phyloP scores from a whole-genome alignment of 2,888 invertebrate genomes.

The Teleiodes luculella region DNA sequence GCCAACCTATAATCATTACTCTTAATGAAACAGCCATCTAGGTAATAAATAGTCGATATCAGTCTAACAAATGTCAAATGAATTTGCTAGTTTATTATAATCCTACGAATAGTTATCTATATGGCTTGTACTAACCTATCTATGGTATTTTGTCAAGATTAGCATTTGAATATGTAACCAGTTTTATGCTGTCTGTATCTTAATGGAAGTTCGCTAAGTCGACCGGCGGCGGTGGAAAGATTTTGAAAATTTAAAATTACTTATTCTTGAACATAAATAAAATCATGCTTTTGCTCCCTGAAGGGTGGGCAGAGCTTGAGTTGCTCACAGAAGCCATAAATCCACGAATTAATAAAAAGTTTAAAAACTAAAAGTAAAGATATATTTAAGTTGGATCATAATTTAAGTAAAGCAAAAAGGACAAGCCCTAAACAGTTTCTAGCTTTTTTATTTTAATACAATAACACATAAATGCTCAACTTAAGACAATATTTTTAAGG shows the following conservation, averaged over 20 bases:
- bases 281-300: too few species aligned
- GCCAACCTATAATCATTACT: slow-evolving; percentile 4
- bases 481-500: too few species aligned
- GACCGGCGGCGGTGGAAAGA: background rate
- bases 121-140: slow-evolving; percentile 8
- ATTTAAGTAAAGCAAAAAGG: too few species aligned
- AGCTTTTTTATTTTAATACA: too few species aligned
- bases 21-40: slow-evolving; percentile 11
- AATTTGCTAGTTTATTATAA: slow-evolving; percentile 9
- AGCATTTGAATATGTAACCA: slow-evolving; percentile 8
- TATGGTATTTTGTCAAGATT: slow-evolving; percentile 7
- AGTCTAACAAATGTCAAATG: slow-evolving; percentile 13
- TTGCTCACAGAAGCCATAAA: too few species aligned
- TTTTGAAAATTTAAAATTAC: background rate
- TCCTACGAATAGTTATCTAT: slow-evolving; percentile 7
- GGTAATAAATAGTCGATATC: slow-evolving; percentile 12
- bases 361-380: too few species aligned
- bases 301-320: too few species aligned
- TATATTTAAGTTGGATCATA: too few species aligned
- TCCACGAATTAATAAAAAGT: too few species aligned
- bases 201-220: slow-evolving; percentile 1
- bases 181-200: background rate
- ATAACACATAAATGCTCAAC: too few species aligned
- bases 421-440: too few species aligned
- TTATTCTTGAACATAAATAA: too few species aligned